These are phyloP conservation scores for Hipparchia semele DNA, from an alignment of 2,888 invertebrate species.

Conservation along the genomic window DNA sequence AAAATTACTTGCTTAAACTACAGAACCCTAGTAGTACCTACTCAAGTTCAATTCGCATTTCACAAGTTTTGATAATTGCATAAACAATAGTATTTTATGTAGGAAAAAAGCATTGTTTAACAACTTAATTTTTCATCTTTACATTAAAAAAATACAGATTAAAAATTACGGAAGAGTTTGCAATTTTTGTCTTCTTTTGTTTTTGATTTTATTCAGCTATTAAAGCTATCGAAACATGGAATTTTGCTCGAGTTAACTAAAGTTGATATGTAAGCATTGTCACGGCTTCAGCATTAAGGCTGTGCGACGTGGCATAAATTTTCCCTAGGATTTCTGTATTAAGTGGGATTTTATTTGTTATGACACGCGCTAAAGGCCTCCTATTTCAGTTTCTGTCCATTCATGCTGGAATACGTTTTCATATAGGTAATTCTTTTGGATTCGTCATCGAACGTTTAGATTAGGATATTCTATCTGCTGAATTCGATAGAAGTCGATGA, in stretches of 20 bases:
- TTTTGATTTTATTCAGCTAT: background rate
- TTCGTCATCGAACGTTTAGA: constrained; percentile 37
- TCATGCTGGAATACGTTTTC: constrained; percentile 41
- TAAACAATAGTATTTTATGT: too few relatives aligned
- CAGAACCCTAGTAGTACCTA: too few relatives aligned
- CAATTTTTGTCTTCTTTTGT: too few relatives aligned
- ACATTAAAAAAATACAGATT: too few relatives aligned
- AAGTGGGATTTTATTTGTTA: constrained; percentile 79
- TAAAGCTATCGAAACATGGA: constrained; percentile 30
- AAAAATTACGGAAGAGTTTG: too few relatives aligned
- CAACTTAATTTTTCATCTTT: too few relatives aligned
- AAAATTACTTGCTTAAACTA: too few relatives aligned
- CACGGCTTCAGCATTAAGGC: constrained; percentile 77
- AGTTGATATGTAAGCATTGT: constrained; percentile 74
- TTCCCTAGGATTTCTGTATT: constrained; percentile 74
- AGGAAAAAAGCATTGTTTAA: too few relatives aligned
- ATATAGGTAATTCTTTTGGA: constrained; percentile 37
- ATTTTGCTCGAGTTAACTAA: constrained; percentile 51
- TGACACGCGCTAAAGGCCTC: constrained; percentile 68
- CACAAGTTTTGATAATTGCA: too few relatives aligned
- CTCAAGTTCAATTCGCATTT: too few relatives aligned
- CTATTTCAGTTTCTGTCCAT: constrained; percentile 46
- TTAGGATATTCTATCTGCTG: constrained; percentile 28
- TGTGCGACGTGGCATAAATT: constrained; percentile 79
- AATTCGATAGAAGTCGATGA: constrained; percentile 17